Percentiles rank a stretch among this genome's conserved stretches.
These are phyloP conservation scores for Troides aeacus DNA, from an alignment of 2,888 invertebrate species.

Conservation along the genomic window DNA sequence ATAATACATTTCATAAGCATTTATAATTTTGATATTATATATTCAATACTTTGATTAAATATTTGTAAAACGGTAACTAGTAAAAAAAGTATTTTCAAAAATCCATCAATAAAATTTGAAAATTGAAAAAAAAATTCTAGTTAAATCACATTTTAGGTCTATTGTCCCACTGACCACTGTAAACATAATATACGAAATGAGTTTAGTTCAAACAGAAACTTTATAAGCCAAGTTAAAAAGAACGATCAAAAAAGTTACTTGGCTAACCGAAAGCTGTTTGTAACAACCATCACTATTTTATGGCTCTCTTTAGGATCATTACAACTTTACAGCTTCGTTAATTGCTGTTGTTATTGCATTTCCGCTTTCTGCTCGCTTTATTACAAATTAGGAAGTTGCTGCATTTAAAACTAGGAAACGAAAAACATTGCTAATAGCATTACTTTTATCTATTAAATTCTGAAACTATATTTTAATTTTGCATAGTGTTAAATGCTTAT, in stretches of 20 bases:
- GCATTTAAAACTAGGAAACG: conserved; percentile 7
- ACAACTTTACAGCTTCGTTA: conserved; percentile 30
- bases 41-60: no score
- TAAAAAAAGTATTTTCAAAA: no score
- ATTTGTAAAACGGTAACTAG: no score
- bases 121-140: no score
- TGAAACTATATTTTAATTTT: no score
- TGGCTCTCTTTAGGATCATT: conserved; percentile 30
- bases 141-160: no score
- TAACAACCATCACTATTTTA: conserved; percentile 30
- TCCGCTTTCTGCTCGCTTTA: conserved; percentile 18
- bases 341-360: conserved; percentile 30
- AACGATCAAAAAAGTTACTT: conserved; percentile 26
- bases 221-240: conserved; percentile 17
- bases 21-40: no score
- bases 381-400: conserved; percentile 10
- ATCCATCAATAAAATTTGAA: no score
- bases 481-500: no score
- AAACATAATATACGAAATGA: background rate
- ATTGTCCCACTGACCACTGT: background rate
- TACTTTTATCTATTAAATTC: background rate
- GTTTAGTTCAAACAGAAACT: conserved; percentile 12
- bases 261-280: conserved; percentile 30
- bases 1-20: no score
- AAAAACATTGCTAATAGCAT: background rate